Base-by-base conservation (phyloP, 2,113 vertebrate genomes). In the Sarotherodon lohbergeri region DNA sequence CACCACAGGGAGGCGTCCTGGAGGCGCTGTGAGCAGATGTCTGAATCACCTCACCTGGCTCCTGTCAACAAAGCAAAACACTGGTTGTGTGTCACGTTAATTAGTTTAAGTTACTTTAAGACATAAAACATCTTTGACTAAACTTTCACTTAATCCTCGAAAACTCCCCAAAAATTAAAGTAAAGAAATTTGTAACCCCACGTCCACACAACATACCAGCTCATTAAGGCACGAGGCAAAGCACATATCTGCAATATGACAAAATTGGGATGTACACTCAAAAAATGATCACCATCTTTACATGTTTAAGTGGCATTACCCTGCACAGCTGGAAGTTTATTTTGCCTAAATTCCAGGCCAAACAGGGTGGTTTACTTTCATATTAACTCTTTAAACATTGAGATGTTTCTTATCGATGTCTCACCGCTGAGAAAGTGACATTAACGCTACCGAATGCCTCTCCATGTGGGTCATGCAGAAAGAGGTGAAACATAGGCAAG, bases 1-100 rank as follows among this genome's bases (percentile, higher is more conserved):
- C 7, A 46, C 87, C 81, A 85, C 81, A 46, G 91, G 93, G 85
- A 90, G 85, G 83, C 68, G 12, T 83, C 80, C 84, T 87, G 66
- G 39, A 87, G 81, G 81, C 41, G 32, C 17, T 17, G 10, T 14
- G 29, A 73, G 19, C 83, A 81, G 85, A 88, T 86, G 89, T 84
- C 48, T 71, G 59, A 56, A 73, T 13, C 24, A 22, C 61, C 27
- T 79, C 34, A 48, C 7, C 43, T 43, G 32, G 48, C 63, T 71
- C 76, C 36, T 32, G 43, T 86, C 68, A 81, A 57, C 73, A 46
- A 22, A 11, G 34, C 41, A 36, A 59, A 84, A 61, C 8, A 50
- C 32, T 5, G 36, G 16, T 36, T 82, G 36, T 57, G 19, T 2
- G 43, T n/a, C 34, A 52, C 9, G 9, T 50, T 78, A 29, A 50